These are phyloP conservation scores for Sebastes fasciatus DNA, from an alignment of 2,113 vertebrate species.

Conservation along the genomic window DNA sequence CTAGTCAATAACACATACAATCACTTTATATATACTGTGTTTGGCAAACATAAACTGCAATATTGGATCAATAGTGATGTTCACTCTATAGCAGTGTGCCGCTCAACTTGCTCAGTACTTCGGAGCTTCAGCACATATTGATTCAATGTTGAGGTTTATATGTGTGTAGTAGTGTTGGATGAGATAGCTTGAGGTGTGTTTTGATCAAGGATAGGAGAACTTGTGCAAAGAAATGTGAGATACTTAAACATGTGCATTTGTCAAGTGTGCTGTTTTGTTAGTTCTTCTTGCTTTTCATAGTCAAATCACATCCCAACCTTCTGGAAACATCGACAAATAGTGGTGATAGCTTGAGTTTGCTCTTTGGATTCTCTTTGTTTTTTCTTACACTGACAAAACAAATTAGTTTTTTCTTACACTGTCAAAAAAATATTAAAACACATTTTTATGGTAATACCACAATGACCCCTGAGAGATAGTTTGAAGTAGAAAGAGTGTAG, in stretches of 20 bases:
- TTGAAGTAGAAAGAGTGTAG: background rate
- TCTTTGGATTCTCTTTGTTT: background rate
- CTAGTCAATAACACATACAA: conserved; percentile 21
- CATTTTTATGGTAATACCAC: background rate
- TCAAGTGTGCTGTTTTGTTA: background rate
- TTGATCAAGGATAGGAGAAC: conserved; percentile 13
- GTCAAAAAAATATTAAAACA: background rate
- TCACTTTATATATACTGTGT: conserved; percentile 33
- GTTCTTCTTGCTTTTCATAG: background rate
- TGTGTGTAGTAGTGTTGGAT: background rate
- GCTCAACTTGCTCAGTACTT: conserved; percentile 11
- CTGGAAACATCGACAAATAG: background rate
- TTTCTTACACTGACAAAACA: background rate
- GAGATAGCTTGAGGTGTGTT: conserved; percentile 7
- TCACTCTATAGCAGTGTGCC: conserved; percentile 10
- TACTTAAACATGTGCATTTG: conserved; percentile 7
- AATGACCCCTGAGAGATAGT: background rate
- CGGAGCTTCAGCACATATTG: conserved; percentile 24
- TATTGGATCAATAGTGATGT: conserved; percentile 35
- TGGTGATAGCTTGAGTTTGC: background rate
- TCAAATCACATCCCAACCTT: background rate
- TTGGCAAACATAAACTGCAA: conserved; percentile 50
- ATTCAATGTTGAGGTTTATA: conserved; percentile 25
- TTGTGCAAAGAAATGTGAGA: background rate
- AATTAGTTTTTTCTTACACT: background rate